These are phyloP conservation scores for Eleutherodactylus coqui DNA, from an alignment of 2,797 vertebrate genomes.

Conservation along the genomic window DNA sequence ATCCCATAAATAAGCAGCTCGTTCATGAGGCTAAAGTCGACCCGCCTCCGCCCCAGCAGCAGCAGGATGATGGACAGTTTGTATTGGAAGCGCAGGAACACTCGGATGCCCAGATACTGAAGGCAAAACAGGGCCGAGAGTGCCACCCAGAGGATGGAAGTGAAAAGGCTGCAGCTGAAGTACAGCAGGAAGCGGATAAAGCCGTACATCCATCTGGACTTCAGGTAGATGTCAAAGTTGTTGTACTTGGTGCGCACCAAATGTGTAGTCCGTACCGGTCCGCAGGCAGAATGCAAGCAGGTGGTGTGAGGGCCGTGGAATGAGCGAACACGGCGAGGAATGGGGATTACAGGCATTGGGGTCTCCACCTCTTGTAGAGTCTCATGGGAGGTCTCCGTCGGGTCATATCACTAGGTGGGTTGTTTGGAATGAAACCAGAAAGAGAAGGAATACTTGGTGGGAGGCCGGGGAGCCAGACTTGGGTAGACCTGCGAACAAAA, in stretches of 20 bases:
- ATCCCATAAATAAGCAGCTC: slow-evolving; percentile 95
- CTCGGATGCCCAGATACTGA: slow-evolving; percentile 89
- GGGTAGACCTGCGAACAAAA: slow-evolving; percentile 69
- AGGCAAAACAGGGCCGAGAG: slow-evolving; percentile 91
- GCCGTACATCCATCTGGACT: slow-evolving; percentile 91
- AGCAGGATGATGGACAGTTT: slow-evolving; percentile 94
- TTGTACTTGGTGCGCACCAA: slow-evolving; percentile 95
- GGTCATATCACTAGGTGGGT: slow-evolving; percentile 62
- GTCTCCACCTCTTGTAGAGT: slow-evolving; percentile 71
- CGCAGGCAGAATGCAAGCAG: slow-evolving; percentile 96
- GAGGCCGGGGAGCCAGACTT: slow-evolving; percentile 51
- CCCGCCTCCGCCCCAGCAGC: slow-evolving; percentile 87
- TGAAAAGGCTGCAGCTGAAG: slow-evolving; percentile 96
- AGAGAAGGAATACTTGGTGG: slow-evolving; percentile 2
- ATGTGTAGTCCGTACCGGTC: slow-evolving; percentile 85
- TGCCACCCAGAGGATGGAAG: slow-evolving; percentile 94
- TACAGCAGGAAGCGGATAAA: slow-evolving; percentile 96
- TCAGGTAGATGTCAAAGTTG: slow-evolving; percentile 89
- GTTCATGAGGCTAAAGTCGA: slow-evolving; percentile 92
- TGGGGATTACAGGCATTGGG: slow-evolving; percentile 96
- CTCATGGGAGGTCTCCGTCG: slow-evolving; percentile 67
- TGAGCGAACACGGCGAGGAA: slow-evolving; percentile 94
- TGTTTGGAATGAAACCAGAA: background rate
- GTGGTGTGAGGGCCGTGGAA: slow-evolving; percentile 98
- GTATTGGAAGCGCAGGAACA: slow-evolving; percentile 94